Percentiles rank a stretch among this genome's conserved stretches.
These are phyloP conservation scores for Macropus fuliginosus DNA, from an alignment of 2,797 vertebrate species.

Conservation along the genomic window DNA sequence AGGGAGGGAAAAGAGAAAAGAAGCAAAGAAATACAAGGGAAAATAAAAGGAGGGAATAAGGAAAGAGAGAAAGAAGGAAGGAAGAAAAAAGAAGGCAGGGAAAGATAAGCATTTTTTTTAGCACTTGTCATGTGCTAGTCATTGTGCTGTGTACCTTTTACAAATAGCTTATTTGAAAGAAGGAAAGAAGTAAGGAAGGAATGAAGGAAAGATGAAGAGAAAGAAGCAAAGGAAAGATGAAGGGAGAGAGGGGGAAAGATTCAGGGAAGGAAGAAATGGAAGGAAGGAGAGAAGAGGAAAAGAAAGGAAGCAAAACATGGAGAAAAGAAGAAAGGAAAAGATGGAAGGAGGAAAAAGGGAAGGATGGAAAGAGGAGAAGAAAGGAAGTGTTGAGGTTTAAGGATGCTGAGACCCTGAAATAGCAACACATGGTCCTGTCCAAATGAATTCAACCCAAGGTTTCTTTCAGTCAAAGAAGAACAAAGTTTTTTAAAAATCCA, in stretches of 20 bases:
- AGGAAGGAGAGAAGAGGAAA: neutral
- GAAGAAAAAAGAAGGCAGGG: neutral
- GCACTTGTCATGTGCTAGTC: accelerated
- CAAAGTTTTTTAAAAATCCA: no score
- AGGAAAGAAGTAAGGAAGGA: neutral
- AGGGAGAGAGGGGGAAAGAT: neutral
- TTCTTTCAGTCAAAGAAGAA: no score
- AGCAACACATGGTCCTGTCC: no score
- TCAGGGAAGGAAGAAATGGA: neutral
- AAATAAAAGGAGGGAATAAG: no score
- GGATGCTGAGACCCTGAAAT: no score
- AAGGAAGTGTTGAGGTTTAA: no score
- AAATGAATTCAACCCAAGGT: no score
- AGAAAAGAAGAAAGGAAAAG: neutral
- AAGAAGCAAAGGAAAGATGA: neutral
- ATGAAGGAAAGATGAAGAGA: neutral
- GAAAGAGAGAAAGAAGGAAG: neutral
- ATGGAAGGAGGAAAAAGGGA: no score
- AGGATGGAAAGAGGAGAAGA: no score
- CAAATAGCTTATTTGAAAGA: neutral
- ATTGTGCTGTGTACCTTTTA: neutral
- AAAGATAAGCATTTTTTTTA: neutral
- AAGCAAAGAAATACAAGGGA: no score
- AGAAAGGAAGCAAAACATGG: no score
- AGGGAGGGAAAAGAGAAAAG: neutral